Conservation (phyloP, 2,113 vertebrate species). For the Axis porcinus region DNA sequence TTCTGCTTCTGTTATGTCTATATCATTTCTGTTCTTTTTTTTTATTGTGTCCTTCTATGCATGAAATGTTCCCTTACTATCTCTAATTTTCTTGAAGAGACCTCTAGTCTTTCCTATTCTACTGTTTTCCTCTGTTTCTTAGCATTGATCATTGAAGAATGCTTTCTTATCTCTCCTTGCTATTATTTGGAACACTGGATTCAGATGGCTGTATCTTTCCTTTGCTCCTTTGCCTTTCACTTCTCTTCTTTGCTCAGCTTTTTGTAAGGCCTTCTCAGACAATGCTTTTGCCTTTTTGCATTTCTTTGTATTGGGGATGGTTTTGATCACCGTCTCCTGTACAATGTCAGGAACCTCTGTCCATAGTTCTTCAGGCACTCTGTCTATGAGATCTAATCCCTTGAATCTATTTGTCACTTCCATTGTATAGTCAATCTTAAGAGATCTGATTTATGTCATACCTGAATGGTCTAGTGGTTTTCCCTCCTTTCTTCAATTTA, state of each 20-base stretch:
- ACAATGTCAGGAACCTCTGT: background rate
- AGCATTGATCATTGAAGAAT: background rate
- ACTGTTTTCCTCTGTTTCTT: background rate
- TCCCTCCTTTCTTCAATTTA: background rate
- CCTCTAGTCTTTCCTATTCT: background rate
- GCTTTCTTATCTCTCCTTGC: background rate
- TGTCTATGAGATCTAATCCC: background rate
- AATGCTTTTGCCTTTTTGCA: background rate
- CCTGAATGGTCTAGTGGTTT: background rate
- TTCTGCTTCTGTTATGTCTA: background rate
- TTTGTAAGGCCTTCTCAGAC: background rate
- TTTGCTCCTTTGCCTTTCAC: background rate
- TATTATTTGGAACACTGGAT: background rate
- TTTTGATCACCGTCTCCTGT: background rate
- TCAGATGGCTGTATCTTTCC: background rate
- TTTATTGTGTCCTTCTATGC: background rate
- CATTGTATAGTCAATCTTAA: background rate
- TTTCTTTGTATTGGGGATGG: background rate
- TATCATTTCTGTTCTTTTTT: background rate
- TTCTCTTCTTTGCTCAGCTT: background rate
- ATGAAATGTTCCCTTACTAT: background rate
- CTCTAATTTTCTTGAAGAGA: background rate
- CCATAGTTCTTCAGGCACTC: background rate
- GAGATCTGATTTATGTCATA: background rate
- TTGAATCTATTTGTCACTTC: background rate